Evolutionary conservation across 2,888 invertebrate species (phyloP).

Genomic region (Nebria salina): DNA sequence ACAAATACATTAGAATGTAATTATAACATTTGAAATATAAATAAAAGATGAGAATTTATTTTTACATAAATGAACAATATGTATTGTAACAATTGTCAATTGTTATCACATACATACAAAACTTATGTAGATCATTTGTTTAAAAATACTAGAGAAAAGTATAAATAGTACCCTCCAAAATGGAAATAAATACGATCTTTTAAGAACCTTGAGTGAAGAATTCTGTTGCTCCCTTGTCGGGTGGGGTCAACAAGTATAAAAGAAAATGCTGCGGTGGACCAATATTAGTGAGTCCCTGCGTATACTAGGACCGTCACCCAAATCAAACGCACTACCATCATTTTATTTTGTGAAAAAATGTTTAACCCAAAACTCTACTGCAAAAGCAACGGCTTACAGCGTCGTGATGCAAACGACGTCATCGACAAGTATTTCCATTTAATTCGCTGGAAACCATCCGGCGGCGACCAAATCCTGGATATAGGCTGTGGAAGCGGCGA

Average conservation of each 20-base stretch:
- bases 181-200: background rate
- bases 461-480: constrained; percentile 69
- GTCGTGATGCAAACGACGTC: constrained; percentile 71
- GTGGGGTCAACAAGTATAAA: constrained; percentile 43
- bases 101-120: too few relatives aligned
- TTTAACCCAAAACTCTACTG: constrained; percentile 75
- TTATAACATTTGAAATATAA: too few relatives aligned
- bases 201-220: background rate
- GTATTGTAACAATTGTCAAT: too few relatives aligned
- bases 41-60: too few relatives aligned
- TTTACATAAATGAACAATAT: too few relatives aligned
- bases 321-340: background rate
- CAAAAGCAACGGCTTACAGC: constrained; percentile 74
- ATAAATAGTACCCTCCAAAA: constrained; percentile 1
- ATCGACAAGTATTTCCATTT: constrained; percentile 71
- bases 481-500: constrained; percentile 81
- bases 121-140: too few relatives aligned
- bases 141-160: too few relatives aligned
- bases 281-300: constrained; percentile 34
- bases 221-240: constrained; percentile 35
- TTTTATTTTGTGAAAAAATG: constrained; percentile 59
- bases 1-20: too few relatives aligned
- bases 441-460: constrained; percentile 63
- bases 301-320: constrained; percentile 17
- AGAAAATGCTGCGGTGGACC: constrained; percentile 30